phyloP scores from a whole-genome alignment of 2,797 vertebrate species.

The Micromesistius poutassou region DNA sequence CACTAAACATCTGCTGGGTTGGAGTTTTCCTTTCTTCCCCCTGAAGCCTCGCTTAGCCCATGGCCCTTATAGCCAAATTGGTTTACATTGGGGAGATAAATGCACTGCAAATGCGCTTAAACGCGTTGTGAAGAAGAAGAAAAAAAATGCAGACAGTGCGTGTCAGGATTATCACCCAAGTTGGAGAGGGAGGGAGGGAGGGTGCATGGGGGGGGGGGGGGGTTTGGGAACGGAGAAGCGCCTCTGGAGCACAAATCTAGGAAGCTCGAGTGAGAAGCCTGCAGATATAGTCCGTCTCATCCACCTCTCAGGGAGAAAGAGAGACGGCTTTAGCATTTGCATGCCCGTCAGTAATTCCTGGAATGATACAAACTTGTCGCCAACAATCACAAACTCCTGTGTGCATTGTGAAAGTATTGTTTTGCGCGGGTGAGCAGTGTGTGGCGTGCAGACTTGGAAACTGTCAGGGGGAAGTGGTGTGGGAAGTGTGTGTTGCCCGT shows the following conservation, averaged over 20 bases:
- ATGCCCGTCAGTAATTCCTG: slow-evolving; percentile 76
- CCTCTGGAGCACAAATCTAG: slow-evolving; percentile 71
- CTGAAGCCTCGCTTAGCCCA: slow-evolving; percentile 68
- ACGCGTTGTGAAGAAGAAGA: slow-evolving; percentile 62
- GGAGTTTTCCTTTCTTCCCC: slow-evolving; percentile 73
- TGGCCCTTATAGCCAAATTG: slow-evolving; percentile 81
- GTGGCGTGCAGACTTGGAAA: slow-evolving; percentile 55
- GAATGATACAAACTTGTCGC: slow-evolving; percentile 77
- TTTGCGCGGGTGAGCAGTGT: slow-evolving; percentile 69
- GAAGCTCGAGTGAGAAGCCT: slow-evolving; percentile 71
- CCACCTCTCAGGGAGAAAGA: slow-evolving; percentile 70
- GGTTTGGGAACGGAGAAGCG: slow-evolving; percentile 64
- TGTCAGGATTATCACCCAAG: slow-evolving; percentile 81
- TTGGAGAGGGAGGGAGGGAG: slow-evolving; percentile 57
- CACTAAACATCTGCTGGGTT: slow-evolving; percentile 73
- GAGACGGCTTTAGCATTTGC: slow-evolving; percentile 75
- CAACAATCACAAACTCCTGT: slow-evolving; percentile 70
- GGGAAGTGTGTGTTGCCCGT: slow-evolving; percentile 17
- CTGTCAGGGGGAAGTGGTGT: slow-evolving; percentile 24
- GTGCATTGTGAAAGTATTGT: slow-evolving; percentile 73
- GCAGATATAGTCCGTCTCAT: slow-evolving; percentile 76
- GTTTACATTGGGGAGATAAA: slow-evolving; percentile 85
- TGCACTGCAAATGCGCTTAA: slow-evolving; percentile 83
- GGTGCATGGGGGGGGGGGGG: slow-evolving; percentile 65
- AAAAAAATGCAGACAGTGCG: slow-evolving; percentile 83